Evolutionary conservation across 2,797 vertebrate species (phyloP).

Genomic region (Urocyon cinereoargenteus): DNA sequence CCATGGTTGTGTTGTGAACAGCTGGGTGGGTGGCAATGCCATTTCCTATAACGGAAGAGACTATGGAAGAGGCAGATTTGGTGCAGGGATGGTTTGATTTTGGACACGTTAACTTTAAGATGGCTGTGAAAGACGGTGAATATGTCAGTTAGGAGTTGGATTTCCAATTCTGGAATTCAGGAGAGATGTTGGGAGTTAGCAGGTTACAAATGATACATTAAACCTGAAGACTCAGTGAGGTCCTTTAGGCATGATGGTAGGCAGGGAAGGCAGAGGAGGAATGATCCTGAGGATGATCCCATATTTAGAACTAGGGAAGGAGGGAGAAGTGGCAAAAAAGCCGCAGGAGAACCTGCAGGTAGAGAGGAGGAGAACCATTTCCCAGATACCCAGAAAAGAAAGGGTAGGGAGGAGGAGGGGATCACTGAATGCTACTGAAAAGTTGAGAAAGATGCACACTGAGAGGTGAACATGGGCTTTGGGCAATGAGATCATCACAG

Average conservation of each 20-base stretch:
- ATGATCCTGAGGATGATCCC: not conserved
- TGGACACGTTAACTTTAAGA: not conserved
- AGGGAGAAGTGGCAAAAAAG: not conserved
- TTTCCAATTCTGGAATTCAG: not conserved
- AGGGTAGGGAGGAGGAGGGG: too few relatives aligned
- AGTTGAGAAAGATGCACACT: too few relatives aligned
- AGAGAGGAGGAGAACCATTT: not conserved
- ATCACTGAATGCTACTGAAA: not conserved
- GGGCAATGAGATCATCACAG: not conserved
- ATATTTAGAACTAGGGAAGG: not conserved
- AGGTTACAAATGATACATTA: not conserved
- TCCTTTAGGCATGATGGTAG: not conserved
- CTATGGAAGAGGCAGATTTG: not conserved
- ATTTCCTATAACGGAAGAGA: not conserved
- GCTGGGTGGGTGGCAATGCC: not conserved
- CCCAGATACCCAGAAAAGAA: not conserved
- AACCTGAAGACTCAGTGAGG: not conserved
- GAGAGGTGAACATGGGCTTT: accelerated
- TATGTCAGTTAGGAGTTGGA: not conserved
- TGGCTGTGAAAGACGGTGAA: not conserved
- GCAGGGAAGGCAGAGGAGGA: not conserved
- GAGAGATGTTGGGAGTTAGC: not conserved
- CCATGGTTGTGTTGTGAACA: not conserved
- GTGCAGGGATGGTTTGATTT: not conserved
- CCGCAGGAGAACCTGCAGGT: not conserved